Percentiles rank a stretch among this genome's conserved stretches.
Conservation (phyloP, 2,888 invertebrate species). For the Xestia sexstrigata region DNA sequence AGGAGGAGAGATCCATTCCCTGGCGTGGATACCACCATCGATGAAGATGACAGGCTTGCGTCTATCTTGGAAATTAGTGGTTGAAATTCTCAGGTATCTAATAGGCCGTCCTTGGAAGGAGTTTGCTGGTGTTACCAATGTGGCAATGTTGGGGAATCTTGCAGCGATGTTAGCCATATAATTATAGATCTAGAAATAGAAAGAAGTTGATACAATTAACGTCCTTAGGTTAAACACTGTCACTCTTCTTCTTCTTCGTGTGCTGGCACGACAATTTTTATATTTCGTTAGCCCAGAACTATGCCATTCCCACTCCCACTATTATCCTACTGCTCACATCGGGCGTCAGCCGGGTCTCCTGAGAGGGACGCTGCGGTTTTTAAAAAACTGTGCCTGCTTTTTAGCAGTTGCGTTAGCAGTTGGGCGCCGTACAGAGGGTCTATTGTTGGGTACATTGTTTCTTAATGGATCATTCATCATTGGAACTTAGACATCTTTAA, state of each 20-base stretch:
- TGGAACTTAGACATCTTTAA: neutral
- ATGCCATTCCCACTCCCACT: too few species aligned
- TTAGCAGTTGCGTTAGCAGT: too few species aligned
- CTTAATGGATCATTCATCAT: neutral
- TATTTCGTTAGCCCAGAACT: too few species aligned
- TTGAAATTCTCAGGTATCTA: conserved; percentile 91
- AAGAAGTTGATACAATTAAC: neutral
- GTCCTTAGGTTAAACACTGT: too few species aligned
- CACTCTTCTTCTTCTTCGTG: neutral
- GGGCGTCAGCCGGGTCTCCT: too few species aligned
- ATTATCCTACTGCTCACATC: too few species aligned
- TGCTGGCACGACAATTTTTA: too few species aligned
- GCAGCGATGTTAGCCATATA: conserved; percentile 83
- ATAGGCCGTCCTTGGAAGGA: conserved; percentile 90
- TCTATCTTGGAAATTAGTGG: conserved; percentile 81
- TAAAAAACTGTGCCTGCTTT: too few species aligned
- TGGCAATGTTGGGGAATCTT: conserved; percentile 85
- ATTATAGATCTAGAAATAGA: conserved; percentile 72
- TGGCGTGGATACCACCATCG: conserved; percentile 91
- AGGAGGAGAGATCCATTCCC: conserved; percentile 94
- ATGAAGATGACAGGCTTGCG: conserved; percentile 91
- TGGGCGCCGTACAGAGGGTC: too few species aligned
- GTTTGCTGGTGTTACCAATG: conserved; percentile 87
- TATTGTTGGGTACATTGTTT: too few species aligned
- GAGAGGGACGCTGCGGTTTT: too few species aligned